Conservation (phyloP, 2,888 invertebrate genomes). For the Coleophora deauratella region DNA sequence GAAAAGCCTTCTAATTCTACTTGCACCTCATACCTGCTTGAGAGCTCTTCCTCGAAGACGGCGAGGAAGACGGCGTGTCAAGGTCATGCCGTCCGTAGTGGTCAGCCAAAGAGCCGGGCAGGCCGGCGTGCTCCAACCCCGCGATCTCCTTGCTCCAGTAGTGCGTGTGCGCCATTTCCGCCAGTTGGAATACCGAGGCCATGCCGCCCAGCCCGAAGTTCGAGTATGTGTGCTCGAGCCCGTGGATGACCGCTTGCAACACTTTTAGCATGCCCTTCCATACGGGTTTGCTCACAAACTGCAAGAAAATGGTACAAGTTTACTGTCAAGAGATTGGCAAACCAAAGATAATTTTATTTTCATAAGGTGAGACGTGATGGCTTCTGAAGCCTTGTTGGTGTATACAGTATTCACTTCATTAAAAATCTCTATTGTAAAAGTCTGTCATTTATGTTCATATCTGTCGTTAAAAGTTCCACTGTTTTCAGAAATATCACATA, state of each 20-base stretch:
- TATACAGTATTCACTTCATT: no score
- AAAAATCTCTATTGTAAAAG: no score
- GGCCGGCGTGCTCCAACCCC: slow-evolving; percentile 70
- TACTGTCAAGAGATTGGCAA: no score
- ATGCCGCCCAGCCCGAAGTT: slow-evolving; percentile 97
- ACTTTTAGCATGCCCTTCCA: slow-evolving; percentile 98
- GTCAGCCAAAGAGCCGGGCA: slow-evolving; percentile 54
- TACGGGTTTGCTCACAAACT: slow-evolving; percentile 91
- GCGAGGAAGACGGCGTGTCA: slow-evolving; percentile 51
- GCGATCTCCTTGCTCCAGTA: slow-evolving; percentile 93
- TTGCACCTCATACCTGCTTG: slow-evolving; percentile 69
- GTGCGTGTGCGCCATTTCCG: slow-evolving; percentile 99
- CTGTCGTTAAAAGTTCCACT: no score
- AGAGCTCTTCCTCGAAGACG: slow-evolving; percentile 80
- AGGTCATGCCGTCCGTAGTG: slow-evolving; percentile 41
- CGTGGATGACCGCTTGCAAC: slow-evolving; percentile 90
- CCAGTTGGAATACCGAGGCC: slow-evolving; percentile 96
- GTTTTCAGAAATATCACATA: no score
- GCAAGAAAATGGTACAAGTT: slow-evolving; percentile 22
- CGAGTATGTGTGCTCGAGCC: slow-evolving; percentile 91
- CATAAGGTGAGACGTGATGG: no score
- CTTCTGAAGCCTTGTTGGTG: no score
- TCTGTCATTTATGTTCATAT: no score
- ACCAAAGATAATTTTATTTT: no score
- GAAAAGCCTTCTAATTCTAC: no score